Base-by-base conservation (phyloP, 2,113 vertebrate species). In the Oncorhynchus mykiss region DNA sequence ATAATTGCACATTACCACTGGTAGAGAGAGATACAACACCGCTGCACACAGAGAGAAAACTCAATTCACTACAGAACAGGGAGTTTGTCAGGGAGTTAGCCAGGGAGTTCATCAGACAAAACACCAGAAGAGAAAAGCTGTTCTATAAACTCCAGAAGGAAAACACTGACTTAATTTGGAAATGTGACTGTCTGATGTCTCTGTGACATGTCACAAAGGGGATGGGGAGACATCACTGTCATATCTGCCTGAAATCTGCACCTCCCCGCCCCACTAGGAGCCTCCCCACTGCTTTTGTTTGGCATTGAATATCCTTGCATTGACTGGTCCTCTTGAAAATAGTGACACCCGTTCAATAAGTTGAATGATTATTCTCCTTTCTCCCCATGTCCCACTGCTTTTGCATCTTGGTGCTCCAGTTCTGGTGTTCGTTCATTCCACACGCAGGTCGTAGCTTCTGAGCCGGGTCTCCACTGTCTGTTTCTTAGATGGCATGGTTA, bases 401-500 rank as follows among this genome's bases (percentile, higher is more conserved):
- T 68, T 82, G 77, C 69, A 80, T 76, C 72, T 74, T 82, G 64
- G 70, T 80, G 72, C 48, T 76, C 74, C 72, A 80, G 84, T 84
- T 75, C 71, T 73, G 75, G 73, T 80, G 79, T 80, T 81, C 75
- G 79, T 80, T 81, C 76, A 74, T 81, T 88, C 78, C 72, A 75
- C 72, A 31, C 74, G 65, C 82, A 72, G 81, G 79, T 64, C 65
- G 31, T 39, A 29, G 76, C 79, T 67, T 20, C 80, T 74, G 4
- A 2, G 24, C 59, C 57, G 59, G 67, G 68, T 27, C n/a, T 67
- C 39, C 34, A 18, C 51, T 18, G 51, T 54, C 51, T 54, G 51
- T 83, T 71, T 71, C 86, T 92, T 95, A 98, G 94, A 97, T 96
- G 57, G 96, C 96, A 51, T 98, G 97, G 94, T 98, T 98, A 92